These are phyloP conservation scores for Buceros bicornis DNA, from an alignment of 2,797 vertebrate genomes.

Conservation along the genomic window DNA sequence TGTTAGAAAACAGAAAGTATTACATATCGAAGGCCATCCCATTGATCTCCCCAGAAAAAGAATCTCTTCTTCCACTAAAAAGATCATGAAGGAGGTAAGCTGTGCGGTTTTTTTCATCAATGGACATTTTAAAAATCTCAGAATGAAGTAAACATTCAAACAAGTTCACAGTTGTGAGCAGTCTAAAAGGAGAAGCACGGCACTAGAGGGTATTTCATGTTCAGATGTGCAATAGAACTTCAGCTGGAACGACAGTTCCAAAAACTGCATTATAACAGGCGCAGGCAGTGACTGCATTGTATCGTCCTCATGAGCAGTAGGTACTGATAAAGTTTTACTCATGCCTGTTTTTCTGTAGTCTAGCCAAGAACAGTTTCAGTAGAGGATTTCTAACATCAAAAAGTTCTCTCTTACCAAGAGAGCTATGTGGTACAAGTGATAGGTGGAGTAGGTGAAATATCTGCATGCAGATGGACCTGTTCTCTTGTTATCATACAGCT, in stretches of 20 bases:
- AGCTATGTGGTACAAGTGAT: neutral
- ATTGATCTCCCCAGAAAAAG: constrained; percentile 81
- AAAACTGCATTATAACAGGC: neutral
- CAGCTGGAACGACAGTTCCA: neutral
- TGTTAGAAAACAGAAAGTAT: constrained; percentile 81
- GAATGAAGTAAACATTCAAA: neutral
- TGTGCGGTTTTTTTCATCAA: neutral
- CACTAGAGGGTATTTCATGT: neutral
- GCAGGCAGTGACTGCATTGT: neutral
- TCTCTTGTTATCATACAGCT: fast-evolving
- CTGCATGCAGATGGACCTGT: neutral
- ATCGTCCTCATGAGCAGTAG: neutral
- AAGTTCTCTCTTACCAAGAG: neutral
- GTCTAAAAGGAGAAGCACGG: neutral
- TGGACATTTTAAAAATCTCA: too few species aligned
- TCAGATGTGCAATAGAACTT: neutral
- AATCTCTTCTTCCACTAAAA: constrained; percentile 80
- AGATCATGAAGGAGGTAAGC: constrained; percentile 88
- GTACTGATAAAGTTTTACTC: neutral
- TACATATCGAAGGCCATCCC: constrained; percentile 74
- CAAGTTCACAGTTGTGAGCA: neutral
- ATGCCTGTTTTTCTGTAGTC: neutral
- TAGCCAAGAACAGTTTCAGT: neutral
- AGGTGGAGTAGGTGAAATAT: neutral
- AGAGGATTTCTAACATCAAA: neutral